Conservation (phyloP, 2,888 invertebrate species). For the Cheilosia vernalis region DNA sequence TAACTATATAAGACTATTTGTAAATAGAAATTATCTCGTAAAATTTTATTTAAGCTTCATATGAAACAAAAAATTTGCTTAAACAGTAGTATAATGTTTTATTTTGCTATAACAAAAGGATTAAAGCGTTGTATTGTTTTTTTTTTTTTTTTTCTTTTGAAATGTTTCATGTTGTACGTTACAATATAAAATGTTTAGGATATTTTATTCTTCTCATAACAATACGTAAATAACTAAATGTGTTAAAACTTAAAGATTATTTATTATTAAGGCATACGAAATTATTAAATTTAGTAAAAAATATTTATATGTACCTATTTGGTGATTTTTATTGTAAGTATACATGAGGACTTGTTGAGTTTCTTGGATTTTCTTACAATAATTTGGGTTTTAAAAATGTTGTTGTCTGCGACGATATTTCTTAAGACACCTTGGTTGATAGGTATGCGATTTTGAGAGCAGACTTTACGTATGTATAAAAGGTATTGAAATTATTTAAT, state of each 20-base stretch:
- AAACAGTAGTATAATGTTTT: constrained; percentile 14
- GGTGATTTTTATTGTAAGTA: constrained; percentile 1
- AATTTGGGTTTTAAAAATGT: constrained; percentile 13
- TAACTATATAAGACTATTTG: constrained; percentile 43
- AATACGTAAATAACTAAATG: constrained; percentile 30
- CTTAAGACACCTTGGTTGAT: constrained; percentile 25
- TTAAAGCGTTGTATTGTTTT: constrained; percentile 51
- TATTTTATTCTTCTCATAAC: constrained; percentile 39
- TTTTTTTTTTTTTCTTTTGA: constrained; percentile 27
- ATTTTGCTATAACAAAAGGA: constrained; percentile 62
- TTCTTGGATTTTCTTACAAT: constrained; percentile 14
- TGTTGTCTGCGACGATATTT: constrained; percentile 56
- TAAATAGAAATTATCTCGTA: constrained; percentile 75
- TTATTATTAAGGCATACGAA: constrained; percentile 70
- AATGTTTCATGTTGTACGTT: constrained; percentile 65
- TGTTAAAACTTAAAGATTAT: constrained; percentile 31
- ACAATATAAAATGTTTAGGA: constrained; percentile 41
- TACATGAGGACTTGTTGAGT: constrained; percentile 34
- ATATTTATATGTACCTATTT: constrained; percentile 13
- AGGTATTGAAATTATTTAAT: no score
- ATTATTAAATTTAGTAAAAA: constrained; percentile 53
- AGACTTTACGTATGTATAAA: no score
- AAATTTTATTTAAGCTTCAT: constrained; percentile 76
- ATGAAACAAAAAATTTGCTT: constrained; percentile 38
- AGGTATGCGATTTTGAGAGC: no score